Conservation (phyloP, 2,113 vertebrate genomes). For the Leucopsar rothschildi region DNA sequence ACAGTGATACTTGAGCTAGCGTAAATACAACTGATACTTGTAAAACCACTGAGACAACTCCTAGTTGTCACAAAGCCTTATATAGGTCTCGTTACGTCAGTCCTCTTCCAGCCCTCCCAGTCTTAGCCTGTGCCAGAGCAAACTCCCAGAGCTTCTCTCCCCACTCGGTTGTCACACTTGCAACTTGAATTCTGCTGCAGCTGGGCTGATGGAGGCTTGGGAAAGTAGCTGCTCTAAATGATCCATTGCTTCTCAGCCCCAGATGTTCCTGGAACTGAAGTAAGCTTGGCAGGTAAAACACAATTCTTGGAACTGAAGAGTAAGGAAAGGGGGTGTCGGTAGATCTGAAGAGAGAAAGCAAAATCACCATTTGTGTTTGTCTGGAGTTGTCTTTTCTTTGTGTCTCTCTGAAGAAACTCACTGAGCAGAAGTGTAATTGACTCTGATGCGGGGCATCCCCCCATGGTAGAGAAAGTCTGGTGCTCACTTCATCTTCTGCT, state of each 20-base stretch:
- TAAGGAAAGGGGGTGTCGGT: background rate
- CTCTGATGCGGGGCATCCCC: background rate
- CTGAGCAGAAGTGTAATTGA: background rate
- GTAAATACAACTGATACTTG: slow-evolving; percentile 29
- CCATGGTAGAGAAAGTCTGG: background rate
- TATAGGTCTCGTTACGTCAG: background rate
- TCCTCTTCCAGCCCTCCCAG: background rate
- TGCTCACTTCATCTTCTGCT: background rate
- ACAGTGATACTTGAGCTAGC: background rate
- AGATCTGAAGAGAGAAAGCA: background rate
- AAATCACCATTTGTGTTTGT: background rate
- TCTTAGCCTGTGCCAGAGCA: background rate
- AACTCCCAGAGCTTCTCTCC: background rate
- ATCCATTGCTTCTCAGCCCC: fast-evolving
- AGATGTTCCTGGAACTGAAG: background rate
- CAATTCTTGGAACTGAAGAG: background rate
- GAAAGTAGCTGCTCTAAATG: background rate
- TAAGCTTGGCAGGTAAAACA: background rate
- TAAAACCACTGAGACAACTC: slow-evolving; percentile 23
- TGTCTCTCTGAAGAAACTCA: background rate
- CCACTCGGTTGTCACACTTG: background rate
- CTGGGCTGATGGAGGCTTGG: background rate
- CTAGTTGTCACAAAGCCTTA: slow-evolving; percentile 4
- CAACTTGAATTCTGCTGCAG: background rate
- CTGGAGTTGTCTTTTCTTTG: background rate